phyloP scores from a whole-genome alignment of 23 tunicate genomes.

The Trididemnum miniatum region DNA sequence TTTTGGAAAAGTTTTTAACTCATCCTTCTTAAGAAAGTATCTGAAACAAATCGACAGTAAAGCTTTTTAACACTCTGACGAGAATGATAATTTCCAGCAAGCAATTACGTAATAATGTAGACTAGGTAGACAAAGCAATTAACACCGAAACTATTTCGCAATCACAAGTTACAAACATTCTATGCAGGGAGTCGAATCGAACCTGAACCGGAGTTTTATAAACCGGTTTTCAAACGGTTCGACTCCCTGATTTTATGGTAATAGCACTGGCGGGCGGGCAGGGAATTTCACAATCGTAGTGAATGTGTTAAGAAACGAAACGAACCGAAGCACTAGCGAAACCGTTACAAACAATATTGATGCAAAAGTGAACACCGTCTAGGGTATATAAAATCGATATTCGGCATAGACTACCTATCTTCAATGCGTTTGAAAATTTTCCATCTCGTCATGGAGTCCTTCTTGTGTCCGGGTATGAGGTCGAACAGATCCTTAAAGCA shows the following conservation, averaged over 20 bases:
- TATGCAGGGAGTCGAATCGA: slow-evolving; percentile 15
- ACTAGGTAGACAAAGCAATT: background rate
- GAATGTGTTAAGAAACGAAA: background rate
- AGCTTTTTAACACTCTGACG: background rate
- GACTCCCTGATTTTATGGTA: background rate
- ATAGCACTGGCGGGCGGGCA: background rate
- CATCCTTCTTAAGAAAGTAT: slow-evolving; percentile 15
- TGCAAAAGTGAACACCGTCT: background rate
- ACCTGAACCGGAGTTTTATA: slow-evolving; percentile 20
- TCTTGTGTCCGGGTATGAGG: slow-evolving; percentile 3
- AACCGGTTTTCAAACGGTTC: slow-evolving; percentile 11
- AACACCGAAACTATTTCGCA: background rate
- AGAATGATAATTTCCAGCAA: background rate
- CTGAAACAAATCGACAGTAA: slow-evolving; percentile 16
- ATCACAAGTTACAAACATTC: background rate
- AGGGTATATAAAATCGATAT: background rate
- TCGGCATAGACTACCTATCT: slow-evolving; percentile 5
- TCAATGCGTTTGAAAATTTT: slow-evolving; percentile 23
- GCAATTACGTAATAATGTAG: background rate
- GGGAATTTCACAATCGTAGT: background rate
- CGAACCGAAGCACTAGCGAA: background rate
- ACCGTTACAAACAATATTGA: background rate
- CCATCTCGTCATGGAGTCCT: slow-evolving; percentile 22
- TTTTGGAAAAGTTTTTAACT: slow-evolving; percentile 8
- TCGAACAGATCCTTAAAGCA: slow-evolving; percentile 11